Conservation (phyloP, 1,140 invertebrate genomes). For the Harpegnathos saltator region DNA sequence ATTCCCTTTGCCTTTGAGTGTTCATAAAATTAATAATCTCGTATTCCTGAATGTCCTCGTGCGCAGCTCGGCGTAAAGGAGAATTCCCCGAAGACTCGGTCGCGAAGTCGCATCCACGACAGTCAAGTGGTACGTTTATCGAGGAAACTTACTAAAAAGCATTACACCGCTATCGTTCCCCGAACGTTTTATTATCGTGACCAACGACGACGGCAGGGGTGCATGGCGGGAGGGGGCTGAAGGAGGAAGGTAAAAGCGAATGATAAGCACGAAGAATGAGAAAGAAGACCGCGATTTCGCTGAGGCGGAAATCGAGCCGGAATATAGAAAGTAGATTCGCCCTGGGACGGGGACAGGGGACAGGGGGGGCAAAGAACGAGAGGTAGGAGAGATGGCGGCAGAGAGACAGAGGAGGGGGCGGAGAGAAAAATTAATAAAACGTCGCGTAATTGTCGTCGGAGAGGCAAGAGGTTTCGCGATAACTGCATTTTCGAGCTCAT, state of each 20-base stretch:
- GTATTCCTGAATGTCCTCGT: constrained; percentile 44
- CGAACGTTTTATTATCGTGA: constrained; percentile 34
- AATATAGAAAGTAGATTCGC: constrained; percentile 36
- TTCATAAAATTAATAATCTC: constrained; percentile 60
- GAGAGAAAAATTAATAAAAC: constrained; percentile 43
- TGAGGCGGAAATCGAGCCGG: constrained; percentile 41
- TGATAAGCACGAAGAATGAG: constrained; percentile 2
- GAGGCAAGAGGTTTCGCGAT: constrained; percentile 18
- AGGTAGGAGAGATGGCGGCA: no score
- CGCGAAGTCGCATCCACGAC: constrained; percentile 51
- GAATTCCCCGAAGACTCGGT: constrained; percentile 39
- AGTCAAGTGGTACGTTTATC: constrained; percentile 56
- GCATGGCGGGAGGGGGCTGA: no score
- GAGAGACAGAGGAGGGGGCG: not conserved
- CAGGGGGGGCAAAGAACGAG: no score
- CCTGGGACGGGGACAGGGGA: not conserved
- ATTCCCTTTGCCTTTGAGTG: constrained; percentile 50
- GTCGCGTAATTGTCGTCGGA: constrained; percentile 38
- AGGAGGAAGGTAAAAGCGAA: not conserved
- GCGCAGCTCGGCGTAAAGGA: constrained; percentile 43
- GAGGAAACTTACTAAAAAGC: constrained; percentile 56
- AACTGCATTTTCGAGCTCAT: constrained; percentile 43
- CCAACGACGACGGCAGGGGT: no score
- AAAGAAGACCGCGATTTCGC: constrained; percentile 7
- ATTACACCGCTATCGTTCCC: constrained; percentile 33